Evolutionary conservation across 2,797 vertebrate species (phyloP).

Genomic region (Lepilemur ruficaudatus): DNA sequence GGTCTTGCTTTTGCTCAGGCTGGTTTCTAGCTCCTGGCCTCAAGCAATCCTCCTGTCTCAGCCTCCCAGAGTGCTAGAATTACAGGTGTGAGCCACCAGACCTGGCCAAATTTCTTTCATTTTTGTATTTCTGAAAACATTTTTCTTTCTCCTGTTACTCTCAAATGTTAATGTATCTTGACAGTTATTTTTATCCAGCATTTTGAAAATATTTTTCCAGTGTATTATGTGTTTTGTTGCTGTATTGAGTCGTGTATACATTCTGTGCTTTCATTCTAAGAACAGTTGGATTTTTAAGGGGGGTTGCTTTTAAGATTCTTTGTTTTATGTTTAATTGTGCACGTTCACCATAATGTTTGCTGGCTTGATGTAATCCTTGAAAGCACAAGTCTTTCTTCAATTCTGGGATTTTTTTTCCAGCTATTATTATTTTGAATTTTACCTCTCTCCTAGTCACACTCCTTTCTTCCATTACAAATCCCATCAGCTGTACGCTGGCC

Average conservation of each 20-base stretch:
- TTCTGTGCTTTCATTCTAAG: not conserved
- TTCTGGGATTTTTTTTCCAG: not conserved
- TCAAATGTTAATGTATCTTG: conserved; percentile 5
- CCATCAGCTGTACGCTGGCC: not conserved
- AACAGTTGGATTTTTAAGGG: not conserved
- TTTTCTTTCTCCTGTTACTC: not conserved
- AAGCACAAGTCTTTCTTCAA: not conserved
- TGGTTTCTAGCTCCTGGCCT: not conserved
- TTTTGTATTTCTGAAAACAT: not conserved
- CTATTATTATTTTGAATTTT: not conserved
- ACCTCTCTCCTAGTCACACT: not conserved
- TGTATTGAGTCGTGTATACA: not conserved
- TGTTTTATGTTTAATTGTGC: not conserved
- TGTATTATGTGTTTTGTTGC: not conserved
- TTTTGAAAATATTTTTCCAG: not conserved
- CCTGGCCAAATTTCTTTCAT: not conserved
- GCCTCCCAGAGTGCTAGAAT: not conserved
- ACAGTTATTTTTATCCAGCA: not conserved
- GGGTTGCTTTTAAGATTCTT: not conserved
- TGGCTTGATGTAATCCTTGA: not conserved
- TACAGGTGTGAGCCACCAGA: not conserved
- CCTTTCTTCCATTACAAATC: not conserved
- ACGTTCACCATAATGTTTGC: not conserved
- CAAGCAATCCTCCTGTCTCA: not conserved
- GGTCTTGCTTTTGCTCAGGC: no score